Evolutionary conservation across 2,113 vertebrate species (phyloP), one percentile per base, ranked within the genome.

Genomic region (Nannobrachium achirus): DNA sequence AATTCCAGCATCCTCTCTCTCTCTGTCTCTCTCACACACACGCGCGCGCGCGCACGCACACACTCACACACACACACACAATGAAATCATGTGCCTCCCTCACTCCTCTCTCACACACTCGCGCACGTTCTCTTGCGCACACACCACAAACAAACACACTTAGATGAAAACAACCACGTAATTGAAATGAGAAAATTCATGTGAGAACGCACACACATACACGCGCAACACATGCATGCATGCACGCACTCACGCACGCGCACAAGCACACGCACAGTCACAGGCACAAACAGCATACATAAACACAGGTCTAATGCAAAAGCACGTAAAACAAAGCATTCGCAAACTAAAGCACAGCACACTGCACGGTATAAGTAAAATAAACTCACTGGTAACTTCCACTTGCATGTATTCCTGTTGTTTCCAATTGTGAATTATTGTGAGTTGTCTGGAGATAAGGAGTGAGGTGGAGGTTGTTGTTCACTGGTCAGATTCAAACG

Each of bases 401-500:
- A 33, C 25, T n/a, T 33, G 25, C 25, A 33, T 33, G 25, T 33
- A 33, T 33, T 33, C 25, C 25, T 33, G 6, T 33, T 33, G 25
- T 33, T 33, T 33, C 6, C 3, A 33, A 33, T 33, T 33, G 25
- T 33, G 6, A 80, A 76, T 83, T 80, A 76, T 83, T 80, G 84
- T 81, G 86, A 83, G 14, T 80, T 15, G 19, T 49, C 76, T 79
- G 73, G 69, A 68, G 62, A 65, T n/a, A 63, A 55, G 77, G 75
- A 63, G 65, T 80, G 73, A 73, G 56, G 75, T 60, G 67, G 73
- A 71, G 67, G 69, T 60, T 64, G 75, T 75, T 84, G 65, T 86
- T 79, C 86, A 76, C 70, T 75, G 79, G 80, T 84, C 84, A 82
- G 87, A 89, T 83, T 88, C 85, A 89, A 86, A 90, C 89, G 68